phyloP scores from a whole-genome alignment of 2,888 invertebrate genomes.

The Eupithecia centaureata region DNA sequence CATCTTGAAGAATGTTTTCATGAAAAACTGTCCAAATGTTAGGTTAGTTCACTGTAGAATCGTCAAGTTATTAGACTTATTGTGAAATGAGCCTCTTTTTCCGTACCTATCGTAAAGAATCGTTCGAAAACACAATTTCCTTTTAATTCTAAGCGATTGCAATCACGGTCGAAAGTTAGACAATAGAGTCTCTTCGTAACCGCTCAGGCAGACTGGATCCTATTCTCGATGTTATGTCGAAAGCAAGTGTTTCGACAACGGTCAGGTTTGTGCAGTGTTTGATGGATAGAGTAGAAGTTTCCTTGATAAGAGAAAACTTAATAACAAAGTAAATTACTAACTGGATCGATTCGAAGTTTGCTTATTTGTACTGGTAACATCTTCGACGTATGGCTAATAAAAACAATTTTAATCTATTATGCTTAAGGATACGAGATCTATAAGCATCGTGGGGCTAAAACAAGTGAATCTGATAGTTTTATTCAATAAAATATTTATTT shows the following conservation, averaged over 20 bases:
- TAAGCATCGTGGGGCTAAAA: too few relatives aligned
- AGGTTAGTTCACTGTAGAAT: not conserved
- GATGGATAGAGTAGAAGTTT: not conserved
- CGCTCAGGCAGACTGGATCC: not conserved
- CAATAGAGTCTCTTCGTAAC: constrained; percentile 19
- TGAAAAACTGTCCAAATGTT: not conserved
- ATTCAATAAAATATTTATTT: too few relatives aligned
- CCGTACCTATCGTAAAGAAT: constrained; percentile 6
- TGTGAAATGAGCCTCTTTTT: not conserved
- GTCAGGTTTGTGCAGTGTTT: not conserved
- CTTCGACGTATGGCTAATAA: too few relatives aligned
- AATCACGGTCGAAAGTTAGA: constrained; percentile 18
- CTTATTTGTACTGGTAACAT: too few relatives aligned
- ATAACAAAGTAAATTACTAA: too few relatives aligned
- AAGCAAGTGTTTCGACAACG: not conserved
- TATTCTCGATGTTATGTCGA: not conserved
- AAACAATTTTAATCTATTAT: too few relatives aligned
- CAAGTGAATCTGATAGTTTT: too few relatives aligned
- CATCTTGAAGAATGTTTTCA: not conserved
- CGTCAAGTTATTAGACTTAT: not conserved
- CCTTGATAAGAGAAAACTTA: too few relatives aligned
- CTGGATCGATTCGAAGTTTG: too few relatives aligned
- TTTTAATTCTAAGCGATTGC: constrained; percentile 15
- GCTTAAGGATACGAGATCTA: too few relatives aligned
- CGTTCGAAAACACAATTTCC: constrained; percentile 16